A percentile compares a stretch with the other conserved stretches of the same genome.
Conservation (phyloP, 2,888 invertebrate species). For the Eilema caniola region DNA sequence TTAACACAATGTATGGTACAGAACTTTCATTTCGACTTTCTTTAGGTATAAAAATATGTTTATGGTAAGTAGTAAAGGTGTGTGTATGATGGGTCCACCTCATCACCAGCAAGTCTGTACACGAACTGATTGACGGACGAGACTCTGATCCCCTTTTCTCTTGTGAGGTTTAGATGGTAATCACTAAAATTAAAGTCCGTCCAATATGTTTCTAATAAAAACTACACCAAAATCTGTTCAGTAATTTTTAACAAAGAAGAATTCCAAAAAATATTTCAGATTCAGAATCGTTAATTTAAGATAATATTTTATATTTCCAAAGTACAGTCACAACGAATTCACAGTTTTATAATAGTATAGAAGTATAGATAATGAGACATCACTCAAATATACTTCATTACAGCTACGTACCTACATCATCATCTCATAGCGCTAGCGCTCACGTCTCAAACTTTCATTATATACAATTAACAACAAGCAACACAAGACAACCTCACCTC, state of each 20-base stretch:
- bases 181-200: too few species aligned
- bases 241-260: too few species aligned
- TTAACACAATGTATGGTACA: slow-evolving; percentile 14
- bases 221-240: too few species aligned
- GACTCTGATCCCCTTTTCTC: background rate
- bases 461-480: slow-evolving; percentile 4
- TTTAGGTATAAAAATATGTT: background rate
- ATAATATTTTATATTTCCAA: too few species aligned
- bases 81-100: background rate
- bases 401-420: background rate
- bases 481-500: too few species aligned
- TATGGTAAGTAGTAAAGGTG: background rate
- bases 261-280: too few species aligned
- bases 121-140: background rate
- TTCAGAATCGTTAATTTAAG: too few species aligned
- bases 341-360: too few species aligned
- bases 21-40: slow-evolving; percentile 8
- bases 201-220: too few species aligned
- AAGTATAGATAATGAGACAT: too few species aligned
- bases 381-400: background rate
- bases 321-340: too few species aligned
- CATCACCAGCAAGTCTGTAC: background rate
- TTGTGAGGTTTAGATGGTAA: too few species aligned
- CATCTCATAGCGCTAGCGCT: background rate
- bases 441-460: slow-evolving; percentile 4